Evolutionary conservation across 1,140 invertebrate genomes (phyloP).

Genomic region (Choristoneura fumiferana): DNA sequence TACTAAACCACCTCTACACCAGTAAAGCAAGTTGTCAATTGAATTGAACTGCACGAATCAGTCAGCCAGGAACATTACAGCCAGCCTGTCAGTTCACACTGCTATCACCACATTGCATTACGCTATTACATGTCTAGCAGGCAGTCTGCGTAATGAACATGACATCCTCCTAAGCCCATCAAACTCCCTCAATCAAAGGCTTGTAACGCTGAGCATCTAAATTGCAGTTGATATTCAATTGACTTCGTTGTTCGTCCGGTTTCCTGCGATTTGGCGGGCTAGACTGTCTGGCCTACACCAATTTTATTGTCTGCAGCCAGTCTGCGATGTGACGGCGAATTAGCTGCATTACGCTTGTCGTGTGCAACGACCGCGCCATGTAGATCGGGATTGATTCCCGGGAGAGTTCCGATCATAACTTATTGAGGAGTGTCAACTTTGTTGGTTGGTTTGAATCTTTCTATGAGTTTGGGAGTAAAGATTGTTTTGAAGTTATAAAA

Average conservation of each 20-base stretch:
- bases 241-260: neutral
- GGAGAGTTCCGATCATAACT: neutral
- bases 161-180: no score
- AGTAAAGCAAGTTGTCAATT: no score
- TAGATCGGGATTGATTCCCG: neutral
- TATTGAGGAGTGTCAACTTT: neutral
- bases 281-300: constrained; percentile 1
- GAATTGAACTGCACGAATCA: no score
- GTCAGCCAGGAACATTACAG: no score
- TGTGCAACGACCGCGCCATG: neutral
- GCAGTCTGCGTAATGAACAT: no score
- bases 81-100: no score
- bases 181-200: neutral
- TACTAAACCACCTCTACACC: no score
- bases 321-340: neutral
- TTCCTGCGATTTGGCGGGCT: neutral
- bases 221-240: constrained; percentile 10
- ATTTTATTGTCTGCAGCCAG: neutral
- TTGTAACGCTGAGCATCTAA: neutral
- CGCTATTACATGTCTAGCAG: no score
- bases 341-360: neutral
- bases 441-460: no score
- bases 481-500: no score
- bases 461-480: no score
- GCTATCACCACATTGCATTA: no score